Evolutionary conservation across 2,797 vertebrate species (phyloP).

Genomic region (Sardinella longiceps): DNA sequence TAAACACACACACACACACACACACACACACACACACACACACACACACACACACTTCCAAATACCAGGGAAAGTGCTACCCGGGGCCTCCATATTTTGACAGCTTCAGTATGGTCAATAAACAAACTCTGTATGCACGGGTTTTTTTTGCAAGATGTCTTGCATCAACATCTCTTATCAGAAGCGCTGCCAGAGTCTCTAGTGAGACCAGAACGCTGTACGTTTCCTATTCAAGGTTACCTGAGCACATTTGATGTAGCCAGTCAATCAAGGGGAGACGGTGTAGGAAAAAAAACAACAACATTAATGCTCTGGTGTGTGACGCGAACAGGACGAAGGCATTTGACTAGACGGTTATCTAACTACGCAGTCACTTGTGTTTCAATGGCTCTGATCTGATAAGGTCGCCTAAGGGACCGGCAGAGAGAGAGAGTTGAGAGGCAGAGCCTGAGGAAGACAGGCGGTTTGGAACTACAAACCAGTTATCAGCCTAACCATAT

Average conservation of each 20-base stretch:
- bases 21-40: too few relatives aligned
- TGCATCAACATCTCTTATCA: not conserved
- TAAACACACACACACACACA: not conserved
- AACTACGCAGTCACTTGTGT: not conserved
- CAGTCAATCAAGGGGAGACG: not conserved
- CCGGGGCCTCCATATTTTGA: conserved; percentile 12
- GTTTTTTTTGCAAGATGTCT: not conserved
- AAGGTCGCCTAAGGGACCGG: not conserved
- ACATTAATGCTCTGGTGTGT: not conserved
- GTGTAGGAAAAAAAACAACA: not conserved
- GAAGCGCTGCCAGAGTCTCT: not conserved
- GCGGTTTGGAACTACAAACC: conserved; percentile 27
- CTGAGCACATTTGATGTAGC: not conserved
- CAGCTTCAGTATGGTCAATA: conserved; percentile 16
- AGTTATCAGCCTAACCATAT: conserved; percentile 37
- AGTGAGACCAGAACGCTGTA: not conserved
- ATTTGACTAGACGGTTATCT: conserved; percentile 15
- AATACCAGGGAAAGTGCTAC: not conserved
- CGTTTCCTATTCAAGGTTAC: not conserved
- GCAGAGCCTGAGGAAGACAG: conserved; percentile 7
- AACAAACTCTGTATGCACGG: not conserved
- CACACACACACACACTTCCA: not conserved
- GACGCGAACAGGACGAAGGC: not conserved
- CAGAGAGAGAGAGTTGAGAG: not conserved
- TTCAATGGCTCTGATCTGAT: conserved; percentile 7